Base-by-base conservation (phyloP, 2,888 invertebrate genomes). In the Sinohyriopsis cumingii region DNA sequence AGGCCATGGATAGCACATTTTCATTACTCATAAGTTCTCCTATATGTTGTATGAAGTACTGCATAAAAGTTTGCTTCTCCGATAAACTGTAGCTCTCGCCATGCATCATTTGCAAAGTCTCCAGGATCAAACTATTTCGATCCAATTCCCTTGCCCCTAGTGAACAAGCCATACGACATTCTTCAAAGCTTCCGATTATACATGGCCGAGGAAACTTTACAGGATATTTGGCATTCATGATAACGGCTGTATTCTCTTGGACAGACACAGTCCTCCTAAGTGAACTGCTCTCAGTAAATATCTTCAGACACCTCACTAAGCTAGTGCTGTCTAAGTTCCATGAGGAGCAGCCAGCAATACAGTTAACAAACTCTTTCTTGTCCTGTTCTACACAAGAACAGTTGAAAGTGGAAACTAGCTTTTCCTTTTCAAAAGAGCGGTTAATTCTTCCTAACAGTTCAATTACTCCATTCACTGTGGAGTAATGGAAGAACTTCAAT, bases 21-120 rank as follows among this genome's bases (percentile, higher is more conserved):
- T 64, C 5, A 60, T 59, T 57, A 55, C 24, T 66, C 2, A 65
- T 24, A 28, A 53, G 65, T 19, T 28, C 25, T n/a, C 24, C 3
- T 18, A 68, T 54, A 20, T 68, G 68, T 55, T 65, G 33, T 28
- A 68, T 55, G 19, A 72, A 25, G 57, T 63, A 63, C 28, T 33
- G 20, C 70, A 73, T 70, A 19, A 73, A n/a, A 5, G 22, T 65
- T 9, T 65, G 53, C 57, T 56, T 28, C 53, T 73, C 68, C 1
- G 33, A 25, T 24, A 15, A 19, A 15, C 24, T 25, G 24, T 73
- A 60, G 25, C 28, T 25, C 4, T 53, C 24, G 15, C 45, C 5
- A 19, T 19, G 45, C n/a, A 67, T 12, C 20, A 12, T 54, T 2
- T 20, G n/a, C 22, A 73, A 60, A 45, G 71, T 61, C 15, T 68